phyloP scores from a whole-genome alignment of 2,888 invertebrate species.

The Rhynchonema sp. region DNA sequence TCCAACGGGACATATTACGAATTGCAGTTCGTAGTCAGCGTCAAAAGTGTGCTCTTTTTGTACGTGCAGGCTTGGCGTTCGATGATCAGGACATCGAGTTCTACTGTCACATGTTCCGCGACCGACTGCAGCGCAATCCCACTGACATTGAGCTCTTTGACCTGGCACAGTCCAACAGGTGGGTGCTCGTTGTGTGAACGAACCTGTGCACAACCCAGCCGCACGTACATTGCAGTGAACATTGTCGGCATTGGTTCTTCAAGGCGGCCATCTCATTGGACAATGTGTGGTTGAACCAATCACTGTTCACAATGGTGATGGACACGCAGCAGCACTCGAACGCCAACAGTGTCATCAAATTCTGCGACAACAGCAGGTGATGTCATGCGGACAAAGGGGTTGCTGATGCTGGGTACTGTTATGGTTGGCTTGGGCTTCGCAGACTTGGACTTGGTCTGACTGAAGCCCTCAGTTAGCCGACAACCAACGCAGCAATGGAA shows the following conservation, averaged over 20 bases:
- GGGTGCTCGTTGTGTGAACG: too few relatives aligned
- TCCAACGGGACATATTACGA: too few relatives aligned
- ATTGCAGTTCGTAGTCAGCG: too few relatives aligned
- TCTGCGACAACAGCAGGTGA: slow-evolving; percentile 83
- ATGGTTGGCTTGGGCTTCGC: too few relatives aligned
- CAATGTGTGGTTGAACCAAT: slow-evolving; percentile 52
- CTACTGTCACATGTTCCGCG: slow-evolving; percentile 63
- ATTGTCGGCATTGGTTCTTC: slow-evolving; percentile 97
- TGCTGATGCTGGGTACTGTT: too few relatives aligned
- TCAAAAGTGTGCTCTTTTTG: too few relatives aligned
- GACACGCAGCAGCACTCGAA: slow-evolving; percentile 74
- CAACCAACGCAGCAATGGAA: too few relatives aligned
- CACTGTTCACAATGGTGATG: slow-evolving; percentile 76
- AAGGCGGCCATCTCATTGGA: slow-evolving; percentile 58
- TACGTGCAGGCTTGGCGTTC: slow-evolving; percentile 61
- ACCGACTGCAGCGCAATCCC: slow-evolving; percentile 66
- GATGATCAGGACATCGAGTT: slow-evolving; percentile 77
- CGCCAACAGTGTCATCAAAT: slow-evolving; percentile 82
- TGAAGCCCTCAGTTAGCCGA: too few relatives aligned
- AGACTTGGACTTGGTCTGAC: too few relatives aligned
- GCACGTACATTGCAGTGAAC: slow-evolving; percentile 62
- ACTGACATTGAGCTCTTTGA: slow-evolving; percentile 95
- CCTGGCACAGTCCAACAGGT: slow-evolving; percentile 79
- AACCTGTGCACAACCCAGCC: too few relatives aligned
- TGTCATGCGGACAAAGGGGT: too few relatives aligned